Base-by-base conservation (phyloP, 1,140 invertebrate species). In the Pantala flavescens region DNA sequence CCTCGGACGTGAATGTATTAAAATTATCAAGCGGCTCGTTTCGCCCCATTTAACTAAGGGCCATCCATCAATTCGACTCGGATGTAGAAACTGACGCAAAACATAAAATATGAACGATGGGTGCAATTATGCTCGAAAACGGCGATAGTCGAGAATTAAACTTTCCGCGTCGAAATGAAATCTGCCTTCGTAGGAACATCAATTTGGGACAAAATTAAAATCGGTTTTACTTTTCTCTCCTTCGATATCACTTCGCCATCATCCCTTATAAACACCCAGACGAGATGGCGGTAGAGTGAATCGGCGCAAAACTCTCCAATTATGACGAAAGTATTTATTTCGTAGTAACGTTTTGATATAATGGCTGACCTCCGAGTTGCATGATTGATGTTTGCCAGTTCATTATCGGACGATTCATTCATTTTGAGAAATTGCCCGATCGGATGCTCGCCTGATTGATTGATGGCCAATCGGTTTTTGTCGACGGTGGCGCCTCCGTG, bases 351-450 rank as follows among this genome's bases (percentile, higher is more conserved):
- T 21, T 63, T 63, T 63, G 49, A 63, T 63, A 63, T 63, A 63
- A 63, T 63, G 49, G 14, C 49, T 21, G 49, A 63, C 49, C 49
- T 63, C 49, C 49, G 49, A 1, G 14, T 63, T 63, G n/a, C 49
- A 21, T 63, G 49, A 63, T 63, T 63, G 49, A 63, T 63, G 49
- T 63, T 63, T 63, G 49, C 49, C 12, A 63, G 49, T 63, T 63
- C 49, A 63, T 63, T 63, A 63, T 63, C 49, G 49, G 49, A 21
- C 49, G 49, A 63, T 63, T 63, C 49, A 63, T 63, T 63, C 49
- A 63, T 63, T 63, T 63, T 63, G 49, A 63, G 49, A 63, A 63
- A 63, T 63, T 63, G 49, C 49, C 49, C 49, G 49, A 63, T 63
- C 49, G 49, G 49, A 63, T 63, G 49, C 49, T 63, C 12, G 49